Evolutionary conservation across 1,140 invertebrate genomes (phyloP).

Genomic region (Macrosteles quadrilineatus): DNA sequence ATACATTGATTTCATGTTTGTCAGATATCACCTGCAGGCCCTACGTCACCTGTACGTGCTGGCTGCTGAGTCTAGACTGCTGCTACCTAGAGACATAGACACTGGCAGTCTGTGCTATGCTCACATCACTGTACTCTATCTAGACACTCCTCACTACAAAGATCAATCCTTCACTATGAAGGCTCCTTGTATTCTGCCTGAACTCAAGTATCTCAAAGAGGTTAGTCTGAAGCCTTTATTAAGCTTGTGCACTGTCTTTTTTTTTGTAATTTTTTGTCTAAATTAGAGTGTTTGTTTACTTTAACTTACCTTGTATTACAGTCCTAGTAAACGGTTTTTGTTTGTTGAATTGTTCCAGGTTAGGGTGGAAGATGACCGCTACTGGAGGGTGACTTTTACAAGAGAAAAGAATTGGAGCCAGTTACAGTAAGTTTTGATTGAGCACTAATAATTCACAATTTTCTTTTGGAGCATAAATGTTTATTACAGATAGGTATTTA

Average conservation of each 20-base stretch:
- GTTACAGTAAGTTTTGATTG: slow-evolving; percentile 65
- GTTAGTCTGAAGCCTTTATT: slow-evolving; percentile 48
- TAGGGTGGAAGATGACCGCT: slow-evolving; percentile 76
- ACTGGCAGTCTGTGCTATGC: slow-evolving; percentile 78
- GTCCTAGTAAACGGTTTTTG: too few relatives aligned
- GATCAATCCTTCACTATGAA: slow-evolving; percentile 60
- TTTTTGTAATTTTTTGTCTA: too few relatives aligned
- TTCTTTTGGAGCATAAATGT: not conserved
- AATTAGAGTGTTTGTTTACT: too few relatives aligned
- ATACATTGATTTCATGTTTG: too few relatives aligned
- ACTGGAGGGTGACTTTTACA: slow-evolving; percentile 85
- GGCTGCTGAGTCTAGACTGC: slow-evolving; percentile 83
- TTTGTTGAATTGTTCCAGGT: slow-evolving; percentile 57
- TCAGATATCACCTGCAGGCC: slow-evolving; percentile 91
- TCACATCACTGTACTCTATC: slow-evolving; percentile 65
- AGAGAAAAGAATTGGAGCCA: slow-evolving; percentile 80
- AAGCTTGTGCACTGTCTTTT: not conserved
- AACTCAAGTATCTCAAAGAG: slow-evolving; percentile 72
- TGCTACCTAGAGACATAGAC: slow-evolving; percentile 85
- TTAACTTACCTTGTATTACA: too few relatives aligned
- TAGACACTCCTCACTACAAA: slow-evolving; percentile 54
- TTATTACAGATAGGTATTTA: too few relatives aligned
- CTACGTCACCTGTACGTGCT: slow-evolving; percentile 94
- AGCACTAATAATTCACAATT: too few relatives aligned
- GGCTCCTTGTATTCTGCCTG: slow-evolving; percentile 86